These are phyloP conservation scores for Volucella inflata DNA, from an alignment of 2,888 invertebrate genomes.

Conservation along the genomic window DNA sequence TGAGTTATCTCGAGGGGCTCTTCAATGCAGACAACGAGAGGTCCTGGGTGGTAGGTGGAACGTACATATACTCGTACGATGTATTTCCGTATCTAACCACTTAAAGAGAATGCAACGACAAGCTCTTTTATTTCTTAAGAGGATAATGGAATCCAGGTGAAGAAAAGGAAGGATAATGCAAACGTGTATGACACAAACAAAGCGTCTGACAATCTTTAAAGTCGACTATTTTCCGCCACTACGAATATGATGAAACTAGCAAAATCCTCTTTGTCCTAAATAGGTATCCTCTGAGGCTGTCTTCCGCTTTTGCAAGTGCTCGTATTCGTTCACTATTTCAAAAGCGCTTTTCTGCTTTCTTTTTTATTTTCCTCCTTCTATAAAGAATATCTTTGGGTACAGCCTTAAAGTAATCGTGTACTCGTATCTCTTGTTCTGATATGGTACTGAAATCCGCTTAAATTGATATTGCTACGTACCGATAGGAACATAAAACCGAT, in stretches of 20 bases:
- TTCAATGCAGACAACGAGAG: conserved; percentile 29
- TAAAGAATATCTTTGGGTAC: conserved; percentile 36
- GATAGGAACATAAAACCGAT: background rate
- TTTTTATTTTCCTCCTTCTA: conserved; percentile 22
- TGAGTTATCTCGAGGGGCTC: conserved; percentile 50
- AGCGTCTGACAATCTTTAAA: conserved; percentile 60
- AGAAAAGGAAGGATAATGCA: conserved; percentile 13
- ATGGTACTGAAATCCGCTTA: conserved; percentile 47
- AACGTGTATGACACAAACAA: conserved; percentile 52
- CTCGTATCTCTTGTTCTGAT: conserved; percentile 2
- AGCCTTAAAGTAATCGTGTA: conserved; percentile 30
- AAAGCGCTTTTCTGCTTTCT: conserved; percentile 38
- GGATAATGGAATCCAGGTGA: conserved; percentile 72
- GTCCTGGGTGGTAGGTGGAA: background rate
- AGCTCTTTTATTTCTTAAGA: conserved; percentile 50
- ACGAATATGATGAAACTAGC: conserved; percentile 23
- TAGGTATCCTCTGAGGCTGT: conserved; percentile 42
- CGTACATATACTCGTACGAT: background rate
- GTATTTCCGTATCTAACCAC: conserved; percentile 23
- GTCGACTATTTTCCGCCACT: conserved; percentile 35
- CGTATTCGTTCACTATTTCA: conserved; percentile 11
- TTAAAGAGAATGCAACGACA: conserved; percentile 40
- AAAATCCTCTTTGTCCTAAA: conserved; percentile 44
- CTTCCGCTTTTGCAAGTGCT: conserved; percentile 34
- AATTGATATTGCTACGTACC: conserved; percentile 44